Conservation (phyloP, 2,113 vertebrate genomes). For the Lycaon pictus region DNA sequence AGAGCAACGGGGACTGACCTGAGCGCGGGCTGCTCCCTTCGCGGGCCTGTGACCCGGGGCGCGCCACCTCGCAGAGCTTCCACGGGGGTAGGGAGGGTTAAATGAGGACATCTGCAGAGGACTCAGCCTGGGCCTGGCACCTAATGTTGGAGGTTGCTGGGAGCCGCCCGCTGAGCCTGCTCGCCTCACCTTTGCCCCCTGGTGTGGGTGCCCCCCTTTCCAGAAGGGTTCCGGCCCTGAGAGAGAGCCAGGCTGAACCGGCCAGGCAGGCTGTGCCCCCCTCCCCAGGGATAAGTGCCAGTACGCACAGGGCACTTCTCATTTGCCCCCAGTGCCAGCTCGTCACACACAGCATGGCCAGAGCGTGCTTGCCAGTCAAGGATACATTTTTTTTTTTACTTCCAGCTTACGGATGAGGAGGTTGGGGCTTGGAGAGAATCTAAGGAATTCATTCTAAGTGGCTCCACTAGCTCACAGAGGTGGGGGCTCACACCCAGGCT, state of each 20-base stretch:
- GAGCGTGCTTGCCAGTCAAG: rapidly evolving
- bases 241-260: too few relatives aligned
- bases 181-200: background rate
- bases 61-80: too few relatives aligned
- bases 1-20: too few relatives aligned
- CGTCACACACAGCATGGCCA: rapidly evolving
- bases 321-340: rapidly evolving
- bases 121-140: background rate
- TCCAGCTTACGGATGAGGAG: background rate
- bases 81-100: background rate
- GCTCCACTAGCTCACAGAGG: rapidly evolving
- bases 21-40: background rate
- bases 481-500: background rate
- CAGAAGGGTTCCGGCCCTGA: too few relatives aligned
- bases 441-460: background rate
- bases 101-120: rapidly evolving
- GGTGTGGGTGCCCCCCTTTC: background rate
- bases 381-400: background rate
- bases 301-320: too few relatives aligned
- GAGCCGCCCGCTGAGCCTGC: rapidly evolving
- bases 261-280: background rate
- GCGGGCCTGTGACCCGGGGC: background rate
- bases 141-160: rapidly evolving
- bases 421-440: background rate
- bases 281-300: background rate